Base-by-base conservation (phyloP, 2,888 invertebrate species). In the Dryobotodes eremita region DNA sequence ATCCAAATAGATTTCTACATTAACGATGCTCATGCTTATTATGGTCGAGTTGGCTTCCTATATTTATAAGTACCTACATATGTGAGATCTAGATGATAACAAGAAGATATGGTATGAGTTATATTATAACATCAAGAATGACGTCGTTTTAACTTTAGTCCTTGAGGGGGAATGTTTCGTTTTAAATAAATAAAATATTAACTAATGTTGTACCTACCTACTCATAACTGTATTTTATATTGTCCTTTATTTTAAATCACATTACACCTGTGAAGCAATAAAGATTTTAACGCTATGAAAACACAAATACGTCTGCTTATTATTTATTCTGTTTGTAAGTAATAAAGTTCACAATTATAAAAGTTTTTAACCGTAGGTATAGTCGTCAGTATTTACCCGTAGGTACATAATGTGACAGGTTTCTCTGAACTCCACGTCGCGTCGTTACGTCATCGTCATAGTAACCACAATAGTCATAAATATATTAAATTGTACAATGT, bases 391-490 rank as follows among this genome's bases (percentile, higher is more conserved):
- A 71, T 82, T 70, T 66, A 62, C 50, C 17, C 17, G 50, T 36
- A 72, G 62, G 66, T 82, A 71, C n/a, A 23, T 26, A n/a, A 79
- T 11, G 42, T 71, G 68, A 86, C 61, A 61, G 65, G 70, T 62
- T 83, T 83, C 86, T 73, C 23, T 81, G 72, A 83, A 62, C 62
- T 78, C 61, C 65, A 42, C 62, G 20, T 50, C 10, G 42, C 62
- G 15, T 50, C 10, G 42, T 82, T n/a, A 77, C 78, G 77, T 77
- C 78, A n/a, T n/a, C 78, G 77, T 77, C 31, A 86, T 62, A 53
- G 42, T 50, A 36, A 61, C 71, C 64, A 65, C 82, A 83, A 64
- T 53, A 70, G 78, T 70, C 77, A 57, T 86, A 70, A 86, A 72
- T 42, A 55, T 70, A 36, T 36, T 48, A 62, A 68, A 62, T 71